A percentile compares a stretch with the other conserved stretches of the same genome.
phyloP scores from a whole-genome alignment of 2,797 vertebrate genomes.

The Podarcis siculus region DNA sequence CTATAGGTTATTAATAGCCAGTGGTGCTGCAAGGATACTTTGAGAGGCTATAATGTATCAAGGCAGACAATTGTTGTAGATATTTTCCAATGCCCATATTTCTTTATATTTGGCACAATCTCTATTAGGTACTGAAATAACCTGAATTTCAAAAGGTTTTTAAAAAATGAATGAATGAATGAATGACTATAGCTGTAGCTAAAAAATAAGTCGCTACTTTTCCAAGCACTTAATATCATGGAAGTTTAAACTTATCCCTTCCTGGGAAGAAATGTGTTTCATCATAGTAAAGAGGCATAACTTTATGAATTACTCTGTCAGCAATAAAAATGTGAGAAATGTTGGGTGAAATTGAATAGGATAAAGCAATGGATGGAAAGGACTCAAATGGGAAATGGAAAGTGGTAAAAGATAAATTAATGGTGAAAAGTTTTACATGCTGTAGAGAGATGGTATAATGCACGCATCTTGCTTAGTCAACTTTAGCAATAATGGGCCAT shows the following conservation, averaged over 20 bases:
- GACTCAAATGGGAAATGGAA: conserved; percentile 64
- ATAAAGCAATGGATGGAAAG: conserved; percentile 62
- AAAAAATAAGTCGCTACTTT: not conserved
- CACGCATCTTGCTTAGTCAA: conserved; percentile 4
- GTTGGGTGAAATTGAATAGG: conserved; percentile 74
- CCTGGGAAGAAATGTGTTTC: conserved; percentile 62
- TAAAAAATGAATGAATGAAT: not conserved
- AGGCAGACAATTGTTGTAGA: not conserved
- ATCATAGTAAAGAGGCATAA: conserved; percentile 62
- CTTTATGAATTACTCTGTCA: conserved; percentile 70
- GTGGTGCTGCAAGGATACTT: not conserved
- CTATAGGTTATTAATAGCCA: not conserved
- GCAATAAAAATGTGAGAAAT: conserved; percentile 73
- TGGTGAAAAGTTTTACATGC: conserved; percentile 7
- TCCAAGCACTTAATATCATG: conserved; percentile 69
- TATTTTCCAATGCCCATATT: not conserved
- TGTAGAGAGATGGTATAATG: conserved; percentile 17
- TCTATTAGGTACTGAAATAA: conserved; percentile 32
- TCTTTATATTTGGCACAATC: not conserved
- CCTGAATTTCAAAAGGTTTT: conserved; percentile 4
- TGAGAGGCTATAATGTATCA: not conserved
- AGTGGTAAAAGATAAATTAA: conserved; percentile 57
- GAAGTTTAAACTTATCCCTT: conserved; percentile 65
- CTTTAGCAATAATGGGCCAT: not conserved
- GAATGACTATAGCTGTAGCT: not conserved